A percentile compares a stretch with the other conserved stretches of the same genome.
Conservation (phyloP, 2,113 vertebrate genomes). For the Hippopotamus amphibius region DNA sequence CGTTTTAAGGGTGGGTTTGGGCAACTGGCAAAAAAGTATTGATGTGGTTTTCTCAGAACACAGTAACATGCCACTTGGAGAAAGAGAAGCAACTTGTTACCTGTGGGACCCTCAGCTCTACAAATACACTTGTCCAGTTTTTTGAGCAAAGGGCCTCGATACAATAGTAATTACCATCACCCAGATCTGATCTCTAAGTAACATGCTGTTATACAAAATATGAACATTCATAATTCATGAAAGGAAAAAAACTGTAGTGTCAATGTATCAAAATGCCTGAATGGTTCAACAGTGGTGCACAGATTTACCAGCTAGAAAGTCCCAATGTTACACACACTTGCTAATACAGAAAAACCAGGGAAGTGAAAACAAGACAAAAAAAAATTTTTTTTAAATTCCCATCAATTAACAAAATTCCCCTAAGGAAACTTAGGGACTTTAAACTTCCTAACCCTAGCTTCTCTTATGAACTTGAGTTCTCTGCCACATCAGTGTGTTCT, state of each 20-base stretch:
- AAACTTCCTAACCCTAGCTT: conserved; percentile 65
- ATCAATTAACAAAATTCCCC: conserved; percentile 71
- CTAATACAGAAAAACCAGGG: conserved; percentile 55
- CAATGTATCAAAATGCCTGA: conserved; percentile 47
- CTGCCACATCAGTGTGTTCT: not conserved
- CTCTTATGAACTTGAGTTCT: conserved; percentile 45
- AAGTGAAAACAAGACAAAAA: conserved; percentile 74
- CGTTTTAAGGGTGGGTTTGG: conserved; percentile 1
- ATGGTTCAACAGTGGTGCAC: not conserved
- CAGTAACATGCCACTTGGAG: not conserved
- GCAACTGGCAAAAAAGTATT: not conserved
- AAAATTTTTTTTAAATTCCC: conserved; percentile 22
- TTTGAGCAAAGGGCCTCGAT: not conserved
- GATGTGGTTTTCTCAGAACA: not conserved
- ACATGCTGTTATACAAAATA: conserved; percentile 17
- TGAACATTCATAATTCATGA: conserved; percentile 9
- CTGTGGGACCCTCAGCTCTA: not conserved
- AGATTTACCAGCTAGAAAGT: conserved; percentile 63
- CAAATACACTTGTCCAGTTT: not conserved
- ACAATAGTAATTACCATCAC: not conserved
- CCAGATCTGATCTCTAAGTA: conserved; percentile 20
- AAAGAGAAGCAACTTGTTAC: not conserved
- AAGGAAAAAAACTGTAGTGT: conserved; percentile 3
- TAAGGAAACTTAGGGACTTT: conserved; percentile 78
- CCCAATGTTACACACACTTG: not conserved